Percentiles rank a stretch among this genome's conserved stretches.
Conservation (phyloP, 2,888 invertebrate genomes). For the Orchesella flavescens region DNA sequence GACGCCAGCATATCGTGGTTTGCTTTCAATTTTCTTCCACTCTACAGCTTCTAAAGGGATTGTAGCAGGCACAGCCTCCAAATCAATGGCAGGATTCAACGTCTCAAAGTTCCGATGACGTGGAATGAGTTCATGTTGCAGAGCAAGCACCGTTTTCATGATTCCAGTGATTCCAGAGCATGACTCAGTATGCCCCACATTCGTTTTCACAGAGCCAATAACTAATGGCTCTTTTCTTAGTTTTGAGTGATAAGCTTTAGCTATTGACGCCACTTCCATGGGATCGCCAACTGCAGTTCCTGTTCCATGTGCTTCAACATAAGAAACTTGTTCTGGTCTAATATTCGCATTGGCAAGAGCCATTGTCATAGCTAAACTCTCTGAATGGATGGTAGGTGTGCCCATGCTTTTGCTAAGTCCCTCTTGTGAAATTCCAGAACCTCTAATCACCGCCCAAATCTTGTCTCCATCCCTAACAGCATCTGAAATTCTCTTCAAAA, state of each 20-base stretch:
- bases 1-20: constrained; percentile 23
- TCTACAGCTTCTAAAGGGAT: constrained; percentile 21
- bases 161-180: constrained; percentile 44
- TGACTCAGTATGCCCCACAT: constrained; percentile 52
- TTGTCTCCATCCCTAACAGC: constrained; percentile 48
- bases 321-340: constrained; percentile 73
- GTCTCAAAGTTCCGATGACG: constrained; percentile 25
- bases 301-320: constrained; percentile 48
- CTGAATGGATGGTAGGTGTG: constrained; percentile 47
- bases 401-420: constrained; percentile 73
- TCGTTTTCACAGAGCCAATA: constrained; percentile 6
- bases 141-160: constrained; percentile 15
- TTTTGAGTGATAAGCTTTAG: not conserved
- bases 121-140: constrained; percentile 38
- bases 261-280: not conserved
- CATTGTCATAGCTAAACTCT: constrained; percentile 36
- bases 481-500: constrained; percentile 50
- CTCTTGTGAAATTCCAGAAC: constrained; percentile 73
- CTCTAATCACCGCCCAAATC: constrained; percentile 56
- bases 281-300: constrained; percentile 34
- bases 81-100: constrained; percentile 34
- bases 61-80: constrained; percentile 50
- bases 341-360: constrained; percentile 79
- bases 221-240: constrained; percentile 10
- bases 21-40: constrained; percentile 7